Evolutionary conservation across 1,140 invertebrate species (phyloP).

Genomic region (Oryctes rhinoceros): DNA sequence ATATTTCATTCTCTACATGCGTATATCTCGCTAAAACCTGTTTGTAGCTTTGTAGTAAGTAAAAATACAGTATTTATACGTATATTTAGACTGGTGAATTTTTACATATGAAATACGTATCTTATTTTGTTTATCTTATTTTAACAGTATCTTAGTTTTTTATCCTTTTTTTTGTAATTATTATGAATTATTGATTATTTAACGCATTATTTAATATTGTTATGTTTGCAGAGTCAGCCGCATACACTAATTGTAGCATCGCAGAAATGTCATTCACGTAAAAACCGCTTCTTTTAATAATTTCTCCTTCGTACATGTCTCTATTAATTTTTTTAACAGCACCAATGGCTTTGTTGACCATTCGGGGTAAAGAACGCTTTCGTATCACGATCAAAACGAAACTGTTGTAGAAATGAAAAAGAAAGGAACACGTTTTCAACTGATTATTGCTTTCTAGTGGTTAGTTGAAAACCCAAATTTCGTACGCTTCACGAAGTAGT

Average conservation of each 20-base stretch:
- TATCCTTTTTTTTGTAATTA: slow-evolving; percentile 46
- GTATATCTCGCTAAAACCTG: slow-evolving; percentile 43
- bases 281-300: slow-evolving; percentile 49
- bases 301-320: slow-evolving; percentile 32
- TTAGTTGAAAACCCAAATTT: neutral
- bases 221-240: slow-evolving; percentile 60
- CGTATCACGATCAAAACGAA: neutral
- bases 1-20: slow-evolving; percentile 37
- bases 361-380: neutral
- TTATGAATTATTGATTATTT: slow-evolving; percentile 47
- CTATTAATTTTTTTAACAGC: slow-evolving; percentile 35
- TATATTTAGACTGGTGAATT: slow-evolving; percentile 36
- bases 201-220: slow-evolving; percentile 56
- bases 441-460: neutral
- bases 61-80: slow-evolving; percentile 49
- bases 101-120: neutral
- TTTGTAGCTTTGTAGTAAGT: slow-evolving; percentile 57
- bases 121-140: slow-evolving; percentile 29
- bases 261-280: slow-evolving; percentile 58
- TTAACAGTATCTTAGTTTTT: slow-evolving; percentile 42
- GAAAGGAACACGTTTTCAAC: neutral
- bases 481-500: neutral
- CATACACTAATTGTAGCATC: slow-evolving; percentile 60
- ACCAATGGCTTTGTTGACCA: slow-evolving; percentile 25
- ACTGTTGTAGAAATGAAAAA: neutral